Percentiles rank a stretch among this genome's conserved stretches.
phyloP scores from a whole-genome alignment of 1,140 invertebrate species.

The Drosophila pseudoananassae region DNA sequence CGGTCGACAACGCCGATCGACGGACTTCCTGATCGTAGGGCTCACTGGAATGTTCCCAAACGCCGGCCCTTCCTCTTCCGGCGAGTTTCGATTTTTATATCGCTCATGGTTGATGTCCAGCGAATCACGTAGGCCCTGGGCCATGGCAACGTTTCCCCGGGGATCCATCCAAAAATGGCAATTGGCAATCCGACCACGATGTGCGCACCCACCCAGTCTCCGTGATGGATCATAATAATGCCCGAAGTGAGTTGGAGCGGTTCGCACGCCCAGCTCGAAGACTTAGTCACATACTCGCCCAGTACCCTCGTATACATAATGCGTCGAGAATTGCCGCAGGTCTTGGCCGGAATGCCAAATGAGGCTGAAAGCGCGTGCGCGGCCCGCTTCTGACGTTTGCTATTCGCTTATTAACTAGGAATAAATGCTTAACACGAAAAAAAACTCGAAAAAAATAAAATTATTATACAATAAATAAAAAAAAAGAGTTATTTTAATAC shows the following conservation, averaged over 20 bases:
- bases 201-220: conserved; percentile 26
- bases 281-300: conserved; percentile 45
- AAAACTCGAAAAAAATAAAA: not conserved
- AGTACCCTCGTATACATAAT: conserved; percentile 46
- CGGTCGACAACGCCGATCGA: conserved; percentile 25
- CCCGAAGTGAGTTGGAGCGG: conserved; percentile 39
- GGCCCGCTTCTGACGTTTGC: conserved; percentile 43
- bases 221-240: conserved; percentile 47
- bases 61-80: conserved; percentile 48
- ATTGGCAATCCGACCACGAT: conserved; percentile 48
- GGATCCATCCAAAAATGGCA: conserved; percentile 1
- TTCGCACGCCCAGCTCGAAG: conserved; percentile 59
- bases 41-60: not conserved
- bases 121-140: conserved; percentile 49
- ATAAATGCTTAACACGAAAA: conserved; percentile 12
- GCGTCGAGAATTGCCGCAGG: conserved; percentile 16
- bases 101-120: conserved; percentile 31
- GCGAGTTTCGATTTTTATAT: not conserved
- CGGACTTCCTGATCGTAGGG: conserved; percentile 60
- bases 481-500: too few relatives aligned
- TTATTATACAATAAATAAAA: not conserved
- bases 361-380: conserved; percentile 63
- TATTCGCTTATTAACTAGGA: conserved; percentile 10
- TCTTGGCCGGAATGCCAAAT: conserved; percentile 56
- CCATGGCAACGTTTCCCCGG: conserved; percentile 18